Conservation (phyloP, 2,113 vertebrate species). For the Camelus dromedarius region DNA sequence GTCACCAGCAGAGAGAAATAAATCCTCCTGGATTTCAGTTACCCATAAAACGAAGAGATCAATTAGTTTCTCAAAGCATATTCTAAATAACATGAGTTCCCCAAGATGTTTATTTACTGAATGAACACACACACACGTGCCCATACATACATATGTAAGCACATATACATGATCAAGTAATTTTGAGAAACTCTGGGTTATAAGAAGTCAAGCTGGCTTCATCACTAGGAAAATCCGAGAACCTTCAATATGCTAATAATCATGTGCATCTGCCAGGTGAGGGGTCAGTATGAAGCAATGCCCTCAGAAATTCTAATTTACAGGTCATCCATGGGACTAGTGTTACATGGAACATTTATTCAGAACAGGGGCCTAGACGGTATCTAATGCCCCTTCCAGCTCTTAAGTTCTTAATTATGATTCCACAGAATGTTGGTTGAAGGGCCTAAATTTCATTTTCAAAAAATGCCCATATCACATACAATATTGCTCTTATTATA, state of each 20-base stretch:
- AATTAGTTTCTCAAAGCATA: not conserved
- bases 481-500: not conserved
- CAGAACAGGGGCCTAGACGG: not conserved
- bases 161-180: not conserved
- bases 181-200: not conserved
- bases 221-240: not conserved
- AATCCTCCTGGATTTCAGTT: not conserved
- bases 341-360: not conserved
- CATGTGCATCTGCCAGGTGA: not conserved
- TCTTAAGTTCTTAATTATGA: not conserved
- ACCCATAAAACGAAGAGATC: not conserved
- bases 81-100: not conserved
- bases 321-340: not conserved
- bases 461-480: not conserved
- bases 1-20: not conserved
- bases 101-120: not conserved
- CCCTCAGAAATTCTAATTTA: not conserved
- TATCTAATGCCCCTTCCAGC: not conserved
- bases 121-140: not conserved
- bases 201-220: not conserved
- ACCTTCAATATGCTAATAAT: not conserved
- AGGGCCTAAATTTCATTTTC: not conserved
- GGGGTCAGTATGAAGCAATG: too few relatives aligned
- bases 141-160: not conserved
- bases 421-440: not conserved